These are phyloP conservation scores for Lycocorax pyrrhopterus DNA, from an alignment of 2,113 vertebrate genomes.

Conservation along the genomic window DNA sequence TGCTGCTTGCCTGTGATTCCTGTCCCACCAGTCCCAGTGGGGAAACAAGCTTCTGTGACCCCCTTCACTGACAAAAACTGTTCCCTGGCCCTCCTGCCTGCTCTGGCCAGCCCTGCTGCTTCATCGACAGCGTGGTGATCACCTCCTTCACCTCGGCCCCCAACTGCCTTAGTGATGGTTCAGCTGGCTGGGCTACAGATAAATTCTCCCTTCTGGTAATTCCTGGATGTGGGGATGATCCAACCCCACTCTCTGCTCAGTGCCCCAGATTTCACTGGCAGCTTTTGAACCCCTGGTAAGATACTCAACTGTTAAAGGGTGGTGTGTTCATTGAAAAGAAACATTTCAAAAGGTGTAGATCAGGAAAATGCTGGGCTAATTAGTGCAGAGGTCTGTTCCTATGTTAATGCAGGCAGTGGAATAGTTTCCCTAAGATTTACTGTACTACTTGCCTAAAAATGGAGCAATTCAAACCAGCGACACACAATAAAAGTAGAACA, in stretches of 20 bases:
- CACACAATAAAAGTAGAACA: not conserved
- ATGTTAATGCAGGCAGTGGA: not conserved
- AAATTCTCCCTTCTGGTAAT: not conserved
- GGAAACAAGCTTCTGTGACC: not conserved
- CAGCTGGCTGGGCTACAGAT: not conserved
- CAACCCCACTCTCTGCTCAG: not conserved
- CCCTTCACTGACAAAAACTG: no score
- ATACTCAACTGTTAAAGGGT: not conserved
- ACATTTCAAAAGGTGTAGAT: not conserved
- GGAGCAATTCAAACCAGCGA: not conserved
- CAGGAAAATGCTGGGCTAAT: not conserved
- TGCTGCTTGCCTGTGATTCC: not conserved
- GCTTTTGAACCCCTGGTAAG: fast-evolving
- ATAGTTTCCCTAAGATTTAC: not conserved
- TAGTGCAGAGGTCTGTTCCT: not conserved
- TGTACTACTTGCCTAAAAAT: not conserved
- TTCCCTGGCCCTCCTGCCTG: not conserved
- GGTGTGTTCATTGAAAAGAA: not conserved
- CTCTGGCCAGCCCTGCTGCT: not conserved
- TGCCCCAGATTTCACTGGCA: not conserved
- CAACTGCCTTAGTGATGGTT: not conserved
- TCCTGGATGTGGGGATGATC: not conserved
- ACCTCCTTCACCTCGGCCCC: fast-evolving
- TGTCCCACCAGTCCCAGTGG: not conserved
- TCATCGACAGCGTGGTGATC: fast-evolving